Evolutionary conservation across 2,113 vertebrate species (phyloP).

Genomic region (Dipodomys merriami): DNA sequence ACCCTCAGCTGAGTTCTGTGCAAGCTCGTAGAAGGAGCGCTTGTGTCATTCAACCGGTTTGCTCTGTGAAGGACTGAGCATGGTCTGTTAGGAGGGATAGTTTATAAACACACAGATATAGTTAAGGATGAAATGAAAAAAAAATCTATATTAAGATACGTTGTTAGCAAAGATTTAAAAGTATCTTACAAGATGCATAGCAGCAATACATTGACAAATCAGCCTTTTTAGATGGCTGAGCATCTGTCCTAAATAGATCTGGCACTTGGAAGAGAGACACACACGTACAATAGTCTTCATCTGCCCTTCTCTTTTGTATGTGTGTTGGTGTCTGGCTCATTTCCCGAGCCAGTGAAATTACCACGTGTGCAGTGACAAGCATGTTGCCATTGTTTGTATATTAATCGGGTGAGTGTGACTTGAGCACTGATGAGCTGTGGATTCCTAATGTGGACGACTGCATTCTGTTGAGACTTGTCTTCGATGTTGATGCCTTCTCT

Average conservation of each 20-base stretch:
- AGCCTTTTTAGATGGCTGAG: not conserved
- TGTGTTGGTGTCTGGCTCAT: conserved; percentile 39
- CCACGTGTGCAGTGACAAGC: conserved; percentile 61
- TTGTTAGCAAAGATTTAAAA: not conserved
- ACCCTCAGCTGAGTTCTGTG: not conserved
- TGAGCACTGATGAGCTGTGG: conserved; percentile 23
- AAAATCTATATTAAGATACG: not conserved
- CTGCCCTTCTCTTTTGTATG: not conserved
- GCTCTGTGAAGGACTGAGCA: not conserved
- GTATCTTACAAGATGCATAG: not conserved
- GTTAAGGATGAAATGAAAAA: not conserved
- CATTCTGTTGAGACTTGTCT: not conserved
- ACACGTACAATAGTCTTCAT: not conserved
- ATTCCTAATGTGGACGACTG: not conserved
- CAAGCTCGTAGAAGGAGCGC: not conserved
- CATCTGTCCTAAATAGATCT: conserved; percentile 36
- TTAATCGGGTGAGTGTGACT: conserved; percentile 52
- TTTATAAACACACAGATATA: not conserved
- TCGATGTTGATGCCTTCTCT: not conserved
- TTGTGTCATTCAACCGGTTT: not conserved
- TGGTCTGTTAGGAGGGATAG: not conserved
- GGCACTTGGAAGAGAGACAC: conserved; percentile 34
- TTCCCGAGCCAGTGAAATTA: conserved; percentile 48
- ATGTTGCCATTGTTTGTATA: conserved; percentile 46
- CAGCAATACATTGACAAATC: not conserved